Percentiles rank a stretch among this genome's conserved stretches.
These are phyloP conservation scores for Rhinatrema bivittatum DNA, from an alignment of 2,797 vertebrate genomes.

Conservation along the genomic window DNA sequence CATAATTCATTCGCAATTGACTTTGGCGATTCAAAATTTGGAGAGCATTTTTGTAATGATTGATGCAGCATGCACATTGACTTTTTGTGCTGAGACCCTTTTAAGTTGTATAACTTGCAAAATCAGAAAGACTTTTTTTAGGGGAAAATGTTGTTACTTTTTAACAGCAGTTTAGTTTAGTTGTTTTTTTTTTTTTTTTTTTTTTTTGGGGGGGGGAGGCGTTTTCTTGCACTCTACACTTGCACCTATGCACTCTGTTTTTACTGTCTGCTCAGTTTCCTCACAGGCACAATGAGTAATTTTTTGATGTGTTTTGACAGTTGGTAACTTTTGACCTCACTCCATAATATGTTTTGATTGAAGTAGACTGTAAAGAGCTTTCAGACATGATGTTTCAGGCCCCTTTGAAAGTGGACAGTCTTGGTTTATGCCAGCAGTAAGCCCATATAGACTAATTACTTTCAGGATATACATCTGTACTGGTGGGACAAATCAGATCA, in stretches of 20 bases:
- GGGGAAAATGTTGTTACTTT: constrained; percentile 15
- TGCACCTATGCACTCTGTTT: constrained; percentile 11
- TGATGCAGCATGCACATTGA: constrained; percentile 14
- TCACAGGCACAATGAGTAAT: constrained; percentile 1
- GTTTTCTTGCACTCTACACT: no score
- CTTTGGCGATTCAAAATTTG: constrained; percentile 28
- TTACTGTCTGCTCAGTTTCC: constrained; percentile 33
- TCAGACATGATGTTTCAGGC: constrained; percentile 29
- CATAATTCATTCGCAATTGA: constrained; percentile 28
- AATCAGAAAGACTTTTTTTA: constrained; percentile 27
- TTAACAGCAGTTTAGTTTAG: constrained; percentile 16
- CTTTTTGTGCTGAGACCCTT: constrained; percentile 15
- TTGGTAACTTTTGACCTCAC: constrained; percentile 45
- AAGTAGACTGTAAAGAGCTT: constrained; percentile 36
- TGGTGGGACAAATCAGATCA: constrained; percentile 33
- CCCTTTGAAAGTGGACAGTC: constrained; percentile 20
- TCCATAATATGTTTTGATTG: constrained; percentile 53
- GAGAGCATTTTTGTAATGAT: constrained; percentile 4
- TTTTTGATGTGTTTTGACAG: constrained; percentile 60
- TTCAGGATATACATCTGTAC: constrained; percentile 21
- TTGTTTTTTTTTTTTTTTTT: not conserved
- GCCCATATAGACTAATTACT: constrained; percentile 16
- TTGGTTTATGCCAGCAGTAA: constrained; percentile 15
- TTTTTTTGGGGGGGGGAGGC: no score
- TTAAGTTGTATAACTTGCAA: constrained; percentile 29